Base-by-base conservation (phyloP, 2,113 vertebrate species). In the Octodon degus region DNA sequence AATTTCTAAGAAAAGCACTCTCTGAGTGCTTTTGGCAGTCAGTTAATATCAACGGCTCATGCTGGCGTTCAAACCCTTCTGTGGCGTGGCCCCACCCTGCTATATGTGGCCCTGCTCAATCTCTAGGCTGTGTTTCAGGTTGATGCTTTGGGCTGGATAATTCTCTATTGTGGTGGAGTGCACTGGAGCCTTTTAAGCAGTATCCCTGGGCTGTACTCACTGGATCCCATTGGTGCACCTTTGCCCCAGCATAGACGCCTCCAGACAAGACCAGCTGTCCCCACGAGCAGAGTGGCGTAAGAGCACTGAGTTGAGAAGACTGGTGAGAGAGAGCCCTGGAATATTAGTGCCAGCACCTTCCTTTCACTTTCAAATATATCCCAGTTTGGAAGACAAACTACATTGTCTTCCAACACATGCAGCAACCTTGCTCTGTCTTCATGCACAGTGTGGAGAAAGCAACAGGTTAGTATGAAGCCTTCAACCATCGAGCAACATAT, bases 241-340 rank as follows among this genome's bases (percentile, higher is more conserved):
- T 1, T 3, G 24, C n/a, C 1, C n/a, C 16, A 67, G 27, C 1
- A 65, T 25, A 83, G 27, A 50, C 30, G 14, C 27, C 84, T 82
- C 20, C 32, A 88, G 58, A 86, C 24, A 74, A 55, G 24, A 22
- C 32, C 47, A 74, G 27, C 5, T 43, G 10, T 40, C 19, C 50
- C 9, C 10, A 43, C 0, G 22, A 20, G 10, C 0, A 3, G 0
- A 12, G 2, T 4, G 27, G 3, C 14, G 34, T 5, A 86, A 63
- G 55, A 47, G 53, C 12, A 34, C 6, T 2, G 17, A 79, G 74
- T 7, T 79, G 63, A 93, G 37, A 93, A 79, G 14, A 53, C 24
- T 74, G 12, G 2, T 55, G 19, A 74, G 12, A 13, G 19, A 65
- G 27, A 90, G 43, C 22, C 32, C 60, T 50, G n/a, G 24, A 10